Conservation (phyloP, 2,888 invertebrate species). For the Meloe dianella region DNA sequence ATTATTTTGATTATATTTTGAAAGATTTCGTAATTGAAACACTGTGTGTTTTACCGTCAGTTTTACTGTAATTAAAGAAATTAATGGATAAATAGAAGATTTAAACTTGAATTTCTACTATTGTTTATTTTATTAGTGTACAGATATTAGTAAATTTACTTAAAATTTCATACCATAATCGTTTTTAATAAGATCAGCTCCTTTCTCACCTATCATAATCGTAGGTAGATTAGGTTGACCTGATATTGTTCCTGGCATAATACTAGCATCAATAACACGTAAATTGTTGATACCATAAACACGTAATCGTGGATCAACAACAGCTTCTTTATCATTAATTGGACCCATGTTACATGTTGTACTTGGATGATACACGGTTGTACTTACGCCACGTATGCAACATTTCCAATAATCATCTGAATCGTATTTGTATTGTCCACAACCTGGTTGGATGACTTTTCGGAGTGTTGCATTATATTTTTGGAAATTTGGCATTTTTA, state of each 20-base stretch:
- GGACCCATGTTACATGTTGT: slow-evolving; percentile 62
- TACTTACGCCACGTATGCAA: slow-evolving; percentile 58
- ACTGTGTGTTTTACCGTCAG: too few relatives aligned
- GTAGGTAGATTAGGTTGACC: slow-evolving; percentile 74
- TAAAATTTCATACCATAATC: slow-evolving; percentile 49
- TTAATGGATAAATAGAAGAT: too few relatives aligned
- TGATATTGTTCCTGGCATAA: slow-evolving; percentile 69
- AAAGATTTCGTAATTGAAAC: too few relatives aligned
- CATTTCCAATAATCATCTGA: slow-evolving; percentile 77
- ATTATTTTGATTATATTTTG: too few relatives aligned
- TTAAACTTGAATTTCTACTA: too few relatives aligned
- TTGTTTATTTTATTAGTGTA: too few relatives aligned
- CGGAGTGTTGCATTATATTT: slow-evolving; percentile 58
- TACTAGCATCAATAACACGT: slow-evolving; percentile 72
- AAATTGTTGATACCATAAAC: slow-evolving; percentile 68
- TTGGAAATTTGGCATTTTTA: slow-evolving; percentile 60
- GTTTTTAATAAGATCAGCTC: slow-evolving; percentile 68
- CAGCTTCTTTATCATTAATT: neutral
- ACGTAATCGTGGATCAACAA: slow-evolving; percentile 65
- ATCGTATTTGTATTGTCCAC: slow-evolving; percentile 61
- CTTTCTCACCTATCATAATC: slow-evolving; percentile 76
- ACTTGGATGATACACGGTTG: slow-evolving; percentile 48
- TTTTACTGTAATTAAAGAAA: too few relatives aligned
- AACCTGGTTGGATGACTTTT: slow-evolving; percentile 61
- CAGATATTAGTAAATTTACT: too few relatives aligned